Base-by-base conservation (phyloP, 2,888 invertebrate species). In the Andrena dorsata region DNA sequence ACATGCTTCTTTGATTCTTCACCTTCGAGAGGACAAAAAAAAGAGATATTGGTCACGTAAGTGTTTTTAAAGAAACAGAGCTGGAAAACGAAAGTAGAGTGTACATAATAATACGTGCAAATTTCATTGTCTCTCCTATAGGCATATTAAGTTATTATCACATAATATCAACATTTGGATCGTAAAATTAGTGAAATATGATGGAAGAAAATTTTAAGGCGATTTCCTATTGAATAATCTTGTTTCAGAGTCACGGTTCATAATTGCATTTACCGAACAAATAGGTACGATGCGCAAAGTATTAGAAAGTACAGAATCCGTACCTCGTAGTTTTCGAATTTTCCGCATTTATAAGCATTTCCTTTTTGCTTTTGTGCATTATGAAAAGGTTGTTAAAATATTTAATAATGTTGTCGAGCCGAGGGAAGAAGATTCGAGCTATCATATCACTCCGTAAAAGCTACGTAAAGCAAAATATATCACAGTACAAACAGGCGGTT, bases 321-420 rank as follows among this genome's bases (percentile, higher is more conserved):
- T 20, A 58, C 13, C 53, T 71, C 23, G 5, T 6, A 32, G 20
- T 53, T 73, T 63, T 30, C 26, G 5, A 47, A 66, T 70, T 60
- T 30, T 75, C 26, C 56, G 64, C 74, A 84, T 85, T 82, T 85
- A 79, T 60, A 69, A 65, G 64, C 74, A 84, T 85, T 85, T 79
- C 8, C 23, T 28, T 68, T 13, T 58, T 8, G 2, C 32, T 74
- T 61, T 66, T 70, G 51, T 53, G 2, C 41, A 0, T 16, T 41
- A 41, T 5, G 41, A 41, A 5, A 41, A 4, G 16, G 16, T 20
- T 53, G n/a, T 53, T n/a, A 53, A 53, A 53, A 6, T 61, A 53
- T 51, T 28, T n/a, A 61, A 75, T 51, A 51, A 53, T 65, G 35
- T 51, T 68, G 66, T 20, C 8, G 53, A 68, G 20, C 28, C 51